Conservation (phyloP, 30 jellyfish, hydroid and myxozoan species). For the Morbakka virulenta region DNA sequence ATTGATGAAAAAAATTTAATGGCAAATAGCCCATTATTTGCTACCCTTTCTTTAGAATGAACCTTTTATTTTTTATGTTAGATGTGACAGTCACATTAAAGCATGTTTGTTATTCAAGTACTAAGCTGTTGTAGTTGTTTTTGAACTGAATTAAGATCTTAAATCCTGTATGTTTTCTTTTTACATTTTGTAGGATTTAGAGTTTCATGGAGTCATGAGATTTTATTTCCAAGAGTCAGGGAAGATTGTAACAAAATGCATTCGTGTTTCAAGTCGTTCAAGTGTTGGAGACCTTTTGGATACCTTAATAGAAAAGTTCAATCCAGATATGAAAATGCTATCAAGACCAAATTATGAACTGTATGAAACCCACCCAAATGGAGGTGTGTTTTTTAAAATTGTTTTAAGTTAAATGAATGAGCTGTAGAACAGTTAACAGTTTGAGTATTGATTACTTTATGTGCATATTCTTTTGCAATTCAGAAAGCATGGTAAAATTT, state of each 20-base stretch:
- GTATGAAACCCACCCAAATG: slow-evolving; percentile 82
- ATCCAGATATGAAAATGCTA: slow-evolving; percentile 92
- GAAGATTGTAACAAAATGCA: slow-evolving; percentile 82
- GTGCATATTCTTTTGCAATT: background rate
- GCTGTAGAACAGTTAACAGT: background rate
- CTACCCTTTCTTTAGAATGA: too few relatives aligned
- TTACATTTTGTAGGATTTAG: slow-evolving; percentile 51
- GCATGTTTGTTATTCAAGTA: too few relatives aligned
- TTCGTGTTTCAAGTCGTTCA: slow-evolving; percentile 78
- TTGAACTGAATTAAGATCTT: too few relatives aligned
- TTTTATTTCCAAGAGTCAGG: slow-evolving; percentile 86
- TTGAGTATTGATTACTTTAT: background rate
- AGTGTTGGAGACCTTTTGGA: slow-evolving; percentile 79
- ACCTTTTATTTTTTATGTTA: too few relatives aligned
- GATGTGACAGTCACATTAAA: too few relatives aligned
- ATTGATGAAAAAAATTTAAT: too few relatives aligned
- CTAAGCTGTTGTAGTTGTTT: too few relatives aligned
- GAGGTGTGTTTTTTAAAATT: slow-evolving; percentile 84
- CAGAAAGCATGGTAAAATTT: too few relatives aligned
- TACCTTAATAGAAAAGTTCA: slow-evolving; percentile 79
- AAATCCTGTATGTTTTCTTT: too few relatives aligned
- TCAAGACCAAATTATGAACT: slow-evolving; percentile 80
- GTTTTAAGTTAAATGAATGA: background rate
- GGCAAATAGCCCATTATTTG: too few relatives aligned
- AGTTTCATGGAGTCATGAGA: slow-evolving; percentile 91